phyloP scores from a whole-genome alignment of 53 echinoderm and acorn worm genomes.

The Holothuria leucospilota region DNA sequence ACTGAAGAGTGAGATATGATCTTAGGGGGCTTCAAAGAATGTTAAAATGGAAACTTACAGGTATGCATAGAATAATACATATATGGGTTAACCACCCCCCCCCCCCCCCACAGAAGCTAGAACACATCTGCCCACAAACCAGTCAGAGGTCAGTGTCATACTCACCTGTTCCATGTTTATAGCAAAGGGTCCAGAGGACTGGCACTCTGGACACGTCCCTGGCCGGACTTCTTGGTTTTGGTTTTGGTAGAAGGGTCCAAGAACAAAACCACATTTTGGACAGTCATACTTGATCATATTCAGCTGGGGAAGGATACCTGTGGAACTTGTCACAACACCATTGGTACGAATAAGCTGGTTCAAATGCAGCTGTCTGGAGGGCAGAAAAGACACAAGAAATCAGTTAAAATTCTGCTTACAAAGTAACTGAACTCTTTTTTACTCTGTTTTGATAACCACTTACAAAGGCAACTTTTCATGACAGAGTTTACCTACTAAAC shows the following conservation, averaged over 20 bases:
- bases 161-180: constrained; percentile 99
- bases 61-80: background rate
- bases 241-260: constrained; percentile 98
- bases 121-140: too few relatives aligned
- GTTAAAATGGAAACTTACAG: too few relatives aligned
- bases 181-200: constrained; percentile 94
- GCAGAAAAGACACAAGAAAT: background rate
- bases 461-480: too few relatives aligned
- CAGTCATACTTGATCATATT: constrained; percentile 99
- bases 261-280: constrained; percentile 94
- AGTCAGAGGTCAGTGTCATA: too few relatives aligned
- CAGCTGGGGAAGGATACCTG: constrained; percentile 95
- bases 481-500: too few relatives aligned
- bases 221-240: constrained; percentile 98
- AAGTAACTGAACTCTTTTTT: background rate
- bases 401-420: background rate
- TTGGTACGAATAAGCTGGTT: constrained; percentile 96
- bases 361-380: constrained; percentile 87
- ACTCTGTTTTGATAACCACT: background rate
- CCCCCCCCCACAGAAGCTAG: too few relatives aligned
- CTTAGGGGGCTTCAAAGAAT: too few relatives aligned
- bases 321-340: constrained; percentile 93
- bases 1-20: too few relatives aligned
- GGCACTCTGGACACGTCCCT: constrained; percentile 98
- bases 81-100: background rate